Conservation (phyloP, 1,140 invertebrate species). For the Nasonia longicornis region DNA sequence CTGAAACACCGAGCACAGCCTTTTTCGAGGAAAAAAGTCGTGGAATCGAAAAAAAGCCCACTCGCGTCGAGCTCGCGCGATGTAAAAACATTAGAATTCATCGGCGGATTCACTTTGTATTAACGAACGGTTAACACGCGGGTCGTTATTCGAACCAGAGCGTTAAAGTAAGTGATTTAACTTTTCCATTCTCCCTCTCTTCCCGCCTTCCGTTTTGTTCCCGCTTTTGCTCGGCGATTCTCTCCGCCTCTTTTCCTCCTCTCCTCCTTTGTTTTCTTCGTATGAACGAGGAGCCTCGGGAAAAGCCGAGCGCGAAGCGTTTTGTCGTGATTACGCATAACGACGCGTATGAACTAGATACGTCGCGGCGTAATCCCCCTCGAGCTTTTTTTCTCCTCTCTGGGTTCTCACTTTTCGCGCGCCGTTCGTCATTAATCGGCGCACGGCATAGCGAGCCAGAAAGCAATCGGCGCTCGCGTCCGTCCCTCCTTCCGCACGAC, state of each 20-base stretch:
- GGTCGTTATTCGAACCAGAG: slow-evolving; percentile 4
- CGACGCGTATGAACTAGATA: slow-evolving; percentile 42
- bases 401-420: slow-evolving; percentile 29
- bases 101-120: slow-evolving; percentile 25
- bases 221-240: not conserved
- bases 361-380: slow-evolving; percentile 8
- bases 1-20: too few relatives aligned
- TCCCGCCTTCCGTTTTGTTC: not conserved
- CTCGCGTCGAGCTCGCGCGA: too few relatives aligned
- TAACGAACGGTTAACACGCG: slow-evolving; percentile 24
- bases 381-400: not conserved
- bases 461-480: not conserved
- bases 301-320: slow-evolving; percentile 32
- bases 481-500: not conserved
- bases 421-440: slow-evolving; percentile 40
- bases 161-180: slow-evolving; percentile 40
- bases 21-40: not conserved
- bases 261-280: not conserved
- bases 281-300: slow-evolving; percentile 10
- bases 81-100: slow-evolving; percentile 7
- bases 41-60: not conserved
- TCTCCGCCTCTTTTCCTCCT: not conserved
- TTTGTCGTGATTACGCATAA: slow-evolving; percentile 47
- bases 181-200: not conserved
- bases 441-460: not conserved